Base-by-base conservation (phyloP, 2,113 vertebrate species). In the Mobula hypostoma region DNA sequence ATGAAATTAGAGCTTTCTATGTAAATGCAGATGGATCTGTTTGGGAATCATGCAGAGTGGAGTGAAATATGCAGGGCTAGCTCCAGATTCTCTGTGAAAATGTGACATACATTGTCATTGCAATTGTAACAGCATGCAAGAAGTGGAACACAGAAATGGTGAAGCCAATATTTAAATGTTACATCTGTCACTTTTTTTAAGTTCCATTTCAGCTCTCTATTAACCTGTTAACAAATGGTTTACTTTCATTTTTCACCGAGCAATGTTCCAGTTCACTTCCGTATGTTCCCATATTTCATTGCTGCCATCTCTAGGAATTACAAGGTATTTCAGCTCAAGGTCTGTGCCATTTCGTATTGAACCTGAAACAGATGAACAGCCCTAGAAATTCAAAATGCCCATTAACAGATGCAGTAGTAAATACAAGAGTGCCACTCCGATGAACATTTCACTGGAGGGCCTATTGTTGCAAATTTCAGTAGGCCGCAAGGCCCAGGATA, bases 171-270 rank as follows among this genome's bases (percentile, higher is more conserved):
- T 93, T 93, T 48, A 48, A 93, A 93, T 74, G 32, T 24, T 93
- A 56, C 91, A 93, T 56, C 91, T 76, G 40, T 93, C 68, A 93
- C 40, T 93, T 93, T 56, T 56, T 93, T 74, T 72, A 90, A 93
- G 68, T 56, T 93, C 91, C 91, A 93, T 74, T 93, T 93, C 70
- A 27, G 91, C 36, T 76, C 11, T 93, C 66, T 56, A 76, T 93
- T 93, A 93, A 93, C 91, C 91, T 93, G 91, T 93, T 90, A 93
- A 93, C 40, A 93, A 93, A 93, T 93, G 32, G 70, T 74, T 93
- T 56, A 40, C 32, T 9, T 93, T 93, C 36, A 93, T 74, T 72
- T 93, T 56, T 21, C 68, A 93, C 70, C 70, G 74, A 74, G 21
- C 32, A 19, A 5, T 3, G 19, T 32, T 72, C 32, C 70, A 93